phyloP scores from a whole-genome alignment of 2,113 vertebrate genomes.

The Strigops habroptila region DNA sequence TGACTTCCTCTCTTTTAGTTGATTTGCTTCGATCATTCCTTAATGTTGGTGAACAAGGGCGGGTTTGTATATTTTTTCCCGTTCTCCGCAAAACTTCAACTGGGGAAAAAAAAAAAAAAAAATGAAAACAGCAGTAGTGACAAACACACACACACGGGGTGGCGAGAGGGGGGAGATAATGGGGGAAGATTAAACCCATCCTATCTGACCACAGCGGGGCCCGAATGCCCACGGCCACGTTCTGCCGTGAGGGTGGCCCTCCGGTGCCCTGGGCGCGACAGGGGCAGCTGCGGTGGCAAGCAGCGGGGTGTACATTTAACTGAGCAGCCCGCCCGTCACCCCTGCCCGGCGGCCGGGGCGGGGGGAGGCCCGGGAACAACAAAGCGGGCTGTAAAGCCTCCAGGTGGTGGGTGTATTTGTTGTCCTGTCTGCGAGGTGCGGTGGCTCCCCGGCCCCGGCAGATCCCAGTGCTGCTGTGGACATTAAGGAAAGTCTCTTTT shows the following conservation, averaged over 20 bases:
- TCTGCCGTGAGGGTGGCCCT: not conserved
- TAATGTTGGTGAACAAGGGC: not conserved
- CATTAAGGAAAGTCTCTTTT: conserved; percentile 74
- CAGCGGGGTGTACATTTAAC: not conserved
- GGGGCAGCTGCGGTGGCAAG: not conserved
- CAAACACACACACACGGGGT: too few relatives aligned
- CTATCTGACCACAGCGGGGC: not conserved
- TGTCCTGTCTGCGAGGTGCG: conserved; percentile 67
- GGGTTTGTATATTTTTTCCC: not conserved
- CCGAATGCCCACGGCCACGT: not conserved
- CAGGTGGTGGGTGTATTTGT: conserved; percentile 75
- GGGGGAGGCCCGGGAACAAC: conserved; percentile 45
- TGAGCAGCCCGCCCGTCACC: not conserved
- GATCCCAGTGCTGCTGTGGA: conserved; percentile 67
- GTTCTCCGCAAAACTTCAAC: not conserved
- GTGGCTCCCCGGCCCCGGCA: conserved; percentile 63
- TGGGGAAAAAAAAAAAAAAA: not conserved
- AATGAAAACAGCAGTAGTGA: too few relatives aligned
- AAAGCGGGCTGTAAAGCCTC: conserved; percentile 70
- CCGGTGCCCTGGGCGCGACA: not conserved
- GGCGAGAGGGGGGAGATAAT: not conserved
- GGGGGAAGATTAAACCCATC: not conserved
- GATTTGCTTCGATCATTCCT: conserved; percentile 1
- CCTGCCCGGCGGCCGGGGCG: not conserved
- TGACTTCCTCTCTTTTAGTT: not conserved